A percentile compares a stretch with the other conserved stretches of the same genome.
These are phyloP conservation scores for Coenobita brevimanus DNA, from an alignment of 1,140 invertebrate species.

Conservation along the genomic window DNA sequence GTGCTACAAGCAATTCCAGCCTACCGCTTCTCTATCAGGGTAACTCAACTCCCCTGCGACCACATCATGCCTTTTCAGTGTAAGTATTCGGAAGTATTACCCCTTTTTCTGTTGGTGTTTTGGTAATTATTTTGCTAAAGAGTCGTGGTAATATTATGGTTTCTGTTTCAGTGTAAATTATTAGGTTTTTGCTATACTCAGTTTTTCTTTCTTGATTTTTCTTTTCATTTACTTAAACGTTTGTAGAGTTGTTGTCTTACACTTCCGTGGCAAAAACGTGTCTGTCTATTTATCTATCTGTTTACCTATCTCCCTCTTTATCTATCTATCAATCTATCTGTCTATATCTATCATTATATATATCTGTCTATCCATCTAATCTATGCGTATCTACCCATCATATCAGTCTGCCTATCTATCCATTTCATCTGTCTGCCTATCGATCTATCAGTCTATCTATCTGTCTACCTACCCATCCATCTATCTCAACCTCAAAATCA, in stretches of 20 bases:
- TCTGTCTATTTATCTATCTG: too few relatives aligned
- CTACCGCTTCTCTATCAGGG: slow-evolving; percentile 52
- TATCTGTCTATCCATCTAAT: too few relatives aligned
- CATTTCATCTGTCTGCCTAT: too few relatives aligned
- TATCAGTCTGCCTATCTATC: too few relatives aligned
- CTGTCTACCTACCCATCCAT: too few relatives aligned
- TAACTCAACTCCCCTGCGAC: slow-evolving; percentile 49
- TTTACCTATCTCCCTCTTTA: not conserved
- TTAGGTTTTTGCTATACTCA: too few relatives aligned
- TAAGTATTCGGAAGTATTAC: too few relatives aligned
- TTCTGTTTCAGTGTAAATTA: not conserved
- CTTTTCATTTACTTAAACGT: not conserved
- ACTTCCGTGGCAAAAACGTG: not conserved
- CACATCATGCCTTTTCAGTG: slow-evolving; percentile 34
- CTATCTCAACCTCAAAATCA: not conserved
- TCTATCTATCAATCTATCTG: not conserved
- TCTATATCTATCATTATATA: too few relatives aligned
- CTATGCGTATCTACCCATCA: too few relatives aligned
- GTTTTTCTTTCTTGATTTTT: slow-evolving; percentile 6
- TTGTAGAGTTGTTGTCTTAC: not conserved
- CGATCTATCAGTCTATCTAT: too few relatives aligned
- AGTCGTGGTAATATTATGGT: not conserved
- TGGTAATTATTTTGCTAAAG: not conserved
- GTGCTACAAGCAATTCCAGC: slow-evolving; percentile 34
- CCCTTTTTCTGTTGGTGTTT: too few relatives aligned